Evolutionary conservation across 2,113 vertebrate species (phyloP), one percentile per base, ranked within the genome.

Genomic region (Cyprinodon brontotheroides): DNA sequence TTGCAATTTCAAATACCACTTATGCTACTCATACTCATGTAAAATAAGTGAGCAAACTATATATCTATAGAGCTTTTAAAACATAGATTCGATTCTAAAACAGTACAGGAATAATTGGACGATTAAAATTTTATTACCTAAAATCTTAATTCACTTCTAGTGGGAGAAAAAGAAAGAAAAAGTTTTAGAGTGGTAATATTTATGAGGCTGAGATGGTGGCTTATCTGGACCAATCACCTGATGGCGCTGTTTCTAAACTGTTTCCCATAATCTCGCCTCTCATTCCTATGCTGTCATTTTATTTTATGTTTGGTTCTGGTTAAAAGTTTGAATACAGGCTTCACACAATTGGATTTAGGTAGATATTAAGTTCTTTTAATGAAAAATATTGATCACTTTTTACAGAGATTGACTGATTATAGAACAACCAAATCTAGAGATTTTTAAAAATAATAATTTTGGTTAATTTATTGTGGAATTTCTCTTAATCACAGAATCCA

Each of bases 161-260:
- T 37, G 15, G 39, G 65, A 74, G 22, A 29, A 71, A 61, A 13
- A 12, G 17, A 48, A 36, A 22, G 37, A 13, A 65, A 79, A 70
- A 75, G 66, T 83, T 75, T 63, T 13, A 76, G 43, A 50, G 71
- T 53, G 61, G 70, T 69, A 60, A 72, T 75, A 75, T 22, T 39
- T 61, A 36, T 36, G 61, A 71, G 36, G 73, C 20, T 79, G 45
- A 74, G 76, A 77, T 76, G 66, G 74, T 57, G 64, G 40, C 3
- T 64, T 85, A 43, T 77, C 74, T 40, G 59, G 29, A 65, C 36
- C 47, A 70, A 70, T 79, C 93, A 80, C 93, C 92, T 88, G 93
- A 89, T 92, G 93, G 91, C 91, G 93, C 91, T 92, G 80, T 87
- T 72, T 80, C 81, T 79, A 89, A 79, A 74, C 29, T 76, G 63